phyloP scores from a whole-genome alignment of 2,797 vertebrate species.

The Buphagus erythrorhynchus region DNA sequence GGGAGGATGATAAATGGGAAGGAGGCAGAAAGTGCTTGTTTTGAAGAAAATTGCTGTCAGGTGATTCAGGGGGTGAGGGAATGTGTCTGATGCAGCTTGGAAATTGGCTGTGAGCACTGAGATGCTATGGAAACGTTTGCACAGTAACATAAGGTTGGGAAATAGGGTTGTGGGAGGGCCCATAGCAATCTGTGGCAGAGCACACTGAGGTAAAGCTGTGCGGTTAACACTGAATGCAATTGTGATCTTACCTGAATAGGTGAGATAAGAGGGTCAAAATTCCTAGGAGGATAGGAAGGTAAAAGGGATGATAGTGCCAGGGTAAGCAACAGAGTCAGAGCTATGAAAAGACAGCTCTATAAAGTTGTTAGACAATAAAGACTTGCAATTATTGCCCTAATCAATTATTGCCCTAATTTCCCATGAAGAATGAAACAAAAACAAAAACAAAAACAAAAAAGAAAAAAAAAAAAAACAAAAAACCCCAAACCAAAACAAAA shows the following conservation, averaged over 20 bases:
- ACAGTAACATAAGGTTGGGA: background rate
- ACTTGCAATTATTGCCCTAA: background rate
- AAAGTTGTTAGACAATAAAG: background rate
- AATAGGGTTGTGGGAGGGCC: background rate
- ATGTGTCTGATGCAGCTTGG: background rate
- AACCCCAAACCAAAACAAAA: too few species aligned
- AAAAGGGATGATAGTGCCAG: background rate
- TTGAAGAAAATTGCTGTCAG: conserved; percentile 4
- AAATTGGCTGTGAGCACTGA: background rate
- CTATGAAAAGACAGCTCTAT: background rate
- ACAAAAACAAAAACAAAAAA: too few species aligned
- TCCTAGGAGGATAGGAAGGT: background rate
- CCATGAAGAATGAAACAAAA: background rate
- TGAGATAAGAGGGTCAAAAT: background rate
- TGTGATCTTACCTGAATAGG: background rate
- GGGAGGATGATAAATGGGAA: background rate
- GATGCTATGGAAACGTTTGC: background rate
- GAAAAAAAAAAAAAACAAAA: too few species aligned
- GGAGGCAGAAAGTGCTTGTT: conserved; percentile 7
- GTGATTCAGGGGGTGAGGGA: background rate
- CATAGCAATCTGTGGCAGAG: background rate
- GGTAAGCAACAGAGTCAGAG: background rate
- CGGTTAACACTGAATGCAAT: background rate
- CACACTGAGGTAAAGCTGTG: background rate
- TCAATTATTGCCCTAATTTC: background rate